Evolutionary conservation across 1,140 invertebrate species (phyloP), one percentile per base, ranked within the genome.

Genomic region (Fopius arisanus): DNA sequence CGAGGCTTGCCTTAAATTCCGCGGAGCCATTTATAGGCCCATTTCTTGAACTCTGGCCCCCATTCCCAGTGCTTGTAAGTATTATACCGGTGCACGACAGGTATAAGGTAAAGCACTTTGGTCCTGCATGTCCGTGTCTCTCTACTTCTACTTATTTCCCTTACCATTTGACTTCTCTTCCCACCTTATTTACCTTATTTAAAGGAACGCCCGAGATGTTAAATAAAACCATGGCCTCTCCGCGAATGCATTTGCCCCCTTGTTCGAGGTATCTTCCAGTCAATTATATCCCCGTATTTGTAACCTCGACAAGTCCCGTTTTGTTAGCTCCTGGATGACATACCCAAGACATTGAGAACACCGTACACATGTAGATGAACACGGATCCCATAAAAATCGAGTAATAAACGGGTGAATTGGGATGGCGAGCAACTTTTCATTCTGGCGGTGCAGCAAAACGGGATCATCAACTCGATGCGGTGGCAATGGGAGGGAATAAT

Each of bases 91-190:
- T 31, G 59, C 9, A 73, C 41, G 67, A 68, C 72, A 73, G 66
- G 74, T 79, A 81, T 81, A 81, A 79, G 80, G 76, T 75, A 79
- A 81, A 78, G 80, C 77, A 79, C 79, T 81, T 81, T 77, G 76
- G 79, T 78, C 69, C 62, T 40, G 33, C 54, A 59, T 59, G 54
- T 59, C 54, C 54, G 14, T 59, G 54, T 59, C 54, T 59, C 54
- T 59, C 54, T 19, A 59, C 54, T 59, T 59, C 21, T 59, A 59
- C 54, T 59, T 59, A 59, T 59, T 59, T 59, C 26, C 19, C 54
- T 14, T 6, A 26, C 9, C 54, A 12, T 26, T 59, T 59, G 54
- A 59, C 54, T 59, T 59, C 19, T 26, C 54, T 59, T 26, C 54
- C 54, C 54, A 59, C 54, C 54, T 59, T 59, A 59, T 26, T 59